These are phyloP conservation scores for Protaetia brevitarsis DNA, from an alignment of 1,140 invertebrate species.

Conservation along the genomic window DNA sequence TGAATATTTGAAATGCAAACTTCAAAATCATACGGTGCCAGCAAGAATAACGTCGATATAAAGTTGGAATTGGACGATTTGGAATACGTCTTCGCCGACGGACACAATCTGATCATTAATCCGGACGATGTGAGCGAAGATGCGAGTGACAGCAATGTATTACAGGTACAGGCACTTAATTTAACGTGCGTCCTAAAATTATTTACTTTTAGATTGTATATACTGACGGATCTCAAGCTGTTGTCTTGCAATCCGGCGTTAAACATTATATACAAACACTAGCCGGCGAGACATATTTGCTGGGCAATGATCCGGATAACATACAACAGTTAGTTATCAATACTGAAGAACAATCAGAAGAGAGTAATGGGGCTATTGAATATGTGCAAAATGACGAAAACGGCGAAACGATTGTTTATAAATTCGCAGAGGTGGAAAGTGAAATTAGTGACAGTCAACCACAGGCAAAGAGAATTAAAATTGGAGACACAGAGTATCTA, in stretches of 20 bases:
- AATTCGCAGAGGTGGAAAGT: background rate
- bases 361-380: background rate
- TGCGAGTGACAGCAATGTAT: background rate
- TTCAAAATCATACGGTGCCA: background rate
- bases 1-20: constrained; percentile 10
- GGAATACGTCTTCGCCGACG: background rate
- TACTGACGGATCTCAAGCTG: background rate
- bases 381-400: background rate
- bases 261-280: background rate
- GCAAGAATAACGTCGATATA: background rate
- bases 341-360: background rate
- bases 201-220: background rate
- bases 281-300: background rate
- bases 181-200: too few species aligned
- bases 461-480: background rate
- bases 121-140: background rate
- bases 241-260: background rate
- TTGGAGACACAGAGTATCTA: background rate
- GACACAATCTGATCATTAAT: background rate
- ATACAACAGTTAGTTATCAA: background rate
- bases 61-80: background rate
- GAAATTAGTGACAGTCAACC: background rate
- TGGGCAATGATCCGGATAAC: background rate
- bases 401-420: background rate
- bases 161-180: background rate